These are phyloP conservation scores for Oeneis ivallda DNA, from an alignment of 2,888 invertebrate genomes.

Conservation along the genomic window DNA sequence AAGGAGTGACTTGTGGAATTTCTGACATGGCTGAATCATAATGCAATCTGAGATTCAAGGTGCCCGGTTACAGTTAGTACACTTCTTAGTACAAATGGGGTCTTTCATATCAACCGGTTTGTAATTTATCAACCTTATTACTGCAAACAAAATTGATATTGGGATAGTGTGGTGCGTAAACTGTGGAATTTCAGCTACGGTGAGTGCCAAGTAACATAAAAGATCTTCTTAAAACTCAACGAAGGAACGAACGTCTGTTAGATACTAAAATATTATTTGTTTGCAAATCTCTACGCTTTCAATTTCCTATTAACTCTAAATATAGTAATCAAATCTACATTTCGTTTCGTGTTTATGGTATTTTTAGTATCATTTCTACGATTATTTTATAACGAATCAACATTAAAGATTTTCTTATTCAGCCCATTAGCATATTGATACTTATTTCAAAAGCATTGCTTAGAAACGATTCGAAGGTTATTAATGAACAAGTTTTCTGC, in stretches of 20 bases:
- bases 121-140: constrained; percentile 23
- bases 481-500: constrained; percentile 53
- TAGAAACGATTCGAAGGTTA: constrained; percentile 49
- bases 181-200: not conserved
- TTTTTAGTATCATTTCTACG: not conserved
- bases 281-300: not conserved
- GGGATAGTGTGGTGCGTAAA: not conserved
- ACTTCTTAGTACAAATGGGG: constrained; percentile 24
- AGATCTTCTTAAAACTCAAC: not conserved
- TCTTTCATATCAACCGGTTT: constrained; percentile 23
- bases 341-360: not conserved
- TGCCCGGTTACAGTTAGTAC: constrained; percentile 42
- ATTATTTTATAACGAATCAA: constrained; percentile 3
- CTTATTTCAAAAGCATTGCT: constrained; percentile 30
- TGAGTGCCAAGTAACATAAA: not conserved
- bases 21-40: constrained; percentile 56
- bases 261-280: not conserved
- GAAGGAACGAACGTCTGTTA: not conserved
- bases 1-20: constrained; percentile 63
- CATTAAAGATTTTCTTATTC: constrained; percentile 1
- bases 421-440: constrained; percentile 23
- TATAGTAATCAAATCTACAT: not conserved
- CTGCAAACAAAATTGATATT: not conserved
- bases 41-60: constrained; percentile 62
- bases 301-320: not conserved